Evolutionary conservation across 2,113 vertebrate species (phyloP), one percentile per base, ranked within the genome.

Genomic region (Arizona elegans): DNA sequence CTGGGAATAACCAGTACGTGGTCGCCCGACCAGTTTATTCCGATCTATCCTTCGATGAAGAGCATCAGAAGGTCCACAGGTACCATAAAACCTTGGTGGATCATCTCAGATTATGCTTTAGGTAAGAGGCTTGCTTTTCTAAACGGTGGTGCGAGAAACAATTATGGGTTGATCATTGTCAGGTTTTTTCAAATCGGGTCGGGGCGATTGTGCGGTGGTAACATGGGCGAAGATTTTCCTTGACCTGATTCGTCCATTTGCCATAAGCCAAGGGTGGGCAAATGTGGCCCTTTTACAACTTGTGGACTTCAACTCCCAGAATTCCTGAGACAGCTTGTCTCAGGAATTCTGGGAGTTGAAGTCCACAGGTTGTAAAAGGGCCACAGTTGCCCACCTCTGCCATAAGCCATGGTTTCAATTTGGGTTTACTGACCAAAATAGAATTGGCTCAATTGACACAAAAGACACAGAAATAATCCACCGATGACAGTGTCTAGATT

Each of bases 11-110:
- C 93, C 98, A 98, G 96, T 99, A 99, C 47, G 91, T 98, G 91
- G 98, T 99, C 96, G 96, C 97, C 96, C 97, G 99, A 95, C 97
- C 98, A 0, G 96, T 99, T 47, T 99, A 99, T 95, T 99, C 99
- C 0, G 98, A 99, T 95, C 98, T 98, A 26, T 87, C 93, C 4
- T 99, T 99, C 88, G 94, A 95, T 0, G 96, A 98, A 92, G 98
- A 99, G 3, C 95, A 99, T 26, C 96, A 98, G 94, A 99, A 98
- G 96, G 92, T 98, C 93, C 94, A 97, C 3, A 98, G 99, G 96
- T 96, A 96, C 47, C 98, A 97, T 92, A 99, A 99, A 97, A 98
- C 97, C 1, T 93, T 98, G 88, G 88, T 97, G 97, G 98, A 98
- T 95, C 98, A 99, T 91, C 23, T 99, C 94, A 98, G 96, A 91